Evolutionary conservation across 2,797 vertebrate species (phyloP).

Genomic region (Prunella strophiata): DNA sequence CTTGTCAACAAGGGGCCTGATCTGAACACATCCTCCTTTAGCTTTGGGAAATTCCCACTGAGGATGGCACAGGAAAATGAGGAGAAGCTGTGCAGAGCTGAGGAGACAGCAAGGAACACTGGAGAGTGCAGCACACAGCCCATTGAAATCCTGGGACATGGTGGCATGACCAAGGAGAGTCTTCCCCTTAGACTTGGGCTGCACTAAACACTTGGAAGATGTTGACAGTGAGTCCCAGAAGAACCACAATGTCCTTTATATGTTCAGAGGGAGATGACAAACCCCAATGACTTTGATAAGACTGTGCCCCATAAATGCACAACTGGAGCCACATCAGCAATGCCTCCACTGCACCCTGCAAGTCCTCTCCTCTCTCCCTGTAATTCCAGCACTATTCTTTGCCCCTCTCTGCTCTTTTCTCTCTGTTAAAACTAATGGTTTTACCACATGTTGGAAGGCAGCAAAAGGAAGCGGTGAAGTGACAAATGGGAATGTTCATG

Average conservation of each 20-base stretch:
- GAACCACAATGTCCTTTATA: not conserved
- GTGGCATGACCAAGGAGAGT: accelerated
- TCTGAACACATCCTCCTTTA: not conserved
- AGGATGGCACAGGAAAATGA: not conserved
- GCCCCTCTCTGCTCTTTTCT: conserved; percentile 6
- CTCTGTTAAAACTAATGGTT: conserved; percentile 31
- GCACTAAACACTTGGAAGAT: not conserved
- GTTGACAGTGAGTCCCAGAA: not conserved
- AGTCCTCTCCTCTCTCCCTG: not conserved
- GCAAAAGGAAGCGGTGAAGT: conserved; percentile 69
- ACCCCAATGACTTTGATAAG: not conserved
- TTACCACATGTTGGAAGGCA: conserved; percentile 65
- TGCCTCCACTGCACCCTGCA: not conserved
- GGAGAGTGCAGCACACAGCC: not conserved
- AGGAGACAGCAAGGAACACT: not conserved
- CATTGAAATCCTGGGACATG: not conserved
- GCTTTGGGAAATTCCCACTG: conserved; percentile 28
- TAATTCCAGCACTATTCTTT: not conserved
- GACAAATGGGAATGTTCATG: conserved; percentile 65
- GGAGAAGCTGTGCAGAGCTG: not conserved
- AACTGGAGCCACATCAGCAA: not conserved
- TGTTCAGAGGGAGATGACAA: not conserved
- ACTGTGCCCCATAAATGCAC: accelerated
- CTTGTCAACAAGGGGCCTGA: conserved; percentile 39
- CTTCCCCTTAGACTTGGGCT: not conserved